phyloP scores from a whole-genome alignment of 2,113 vertebrate genomes.

The Rhipidura dahli region DNA sequence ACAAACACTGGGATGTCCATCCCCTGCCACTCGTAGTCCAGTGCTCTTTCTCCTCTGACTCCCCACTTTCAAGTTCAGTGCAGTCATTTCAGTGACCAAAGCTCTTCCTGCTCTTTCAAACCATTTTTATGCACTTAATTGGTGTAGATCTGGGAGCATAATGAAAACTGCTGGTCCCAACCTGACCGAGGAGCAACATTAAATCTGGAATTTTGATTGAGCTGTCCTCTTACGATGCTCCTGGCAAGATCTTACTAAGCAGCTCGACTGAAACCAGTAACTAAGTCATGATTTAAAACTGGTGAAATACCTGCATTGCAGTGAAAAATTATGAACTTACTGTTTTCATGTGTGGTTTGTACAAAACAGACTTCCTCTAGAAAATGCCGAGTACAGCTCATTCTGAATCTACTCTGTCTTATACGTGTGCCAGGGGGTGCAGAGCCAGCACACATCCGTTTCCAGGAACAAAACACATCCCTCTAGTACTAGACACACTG shows the following conservation, averaged over 20 bases:
- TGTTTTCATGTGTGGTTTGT: background rate
- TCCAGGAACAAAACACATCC: background rate
- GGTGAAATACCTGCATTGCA: background rate
- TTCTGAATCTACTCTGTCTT: background rate
- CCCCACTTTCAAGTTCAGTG: background rate
- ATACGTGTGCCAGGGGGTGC: background rate
- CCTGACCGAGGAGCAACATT: background rate
- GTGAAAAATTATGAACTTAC: background rate
- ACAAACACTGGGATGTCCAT: accelerated
- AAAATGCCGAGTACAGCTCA: background rate
- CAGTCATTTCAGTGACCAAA: background rate
- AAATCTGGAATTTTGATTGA: background rate
- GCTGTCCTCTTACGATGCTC: background rate
- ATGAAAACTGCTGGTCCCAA: background rate
- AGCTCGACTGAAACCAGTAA: background rate
- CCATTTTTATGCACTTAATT: background rate
- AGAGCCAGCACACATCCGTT: background rate
- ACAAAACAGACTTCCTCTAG: background rate
- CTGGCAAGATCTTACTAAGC: background rate
- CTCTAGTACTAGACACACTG: background rate
- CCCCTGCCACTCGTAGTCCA: background rate
- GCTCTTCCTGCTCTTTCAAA: background rate
- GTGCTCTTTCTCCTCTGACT: background rate
- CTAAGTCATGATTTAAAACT: background rate
- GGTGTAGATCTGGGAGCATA: background rate